Base-by-base conservation (phyloP, 2,113 vertebrate genomes). In the Gadus macrocephalus region DNA sequence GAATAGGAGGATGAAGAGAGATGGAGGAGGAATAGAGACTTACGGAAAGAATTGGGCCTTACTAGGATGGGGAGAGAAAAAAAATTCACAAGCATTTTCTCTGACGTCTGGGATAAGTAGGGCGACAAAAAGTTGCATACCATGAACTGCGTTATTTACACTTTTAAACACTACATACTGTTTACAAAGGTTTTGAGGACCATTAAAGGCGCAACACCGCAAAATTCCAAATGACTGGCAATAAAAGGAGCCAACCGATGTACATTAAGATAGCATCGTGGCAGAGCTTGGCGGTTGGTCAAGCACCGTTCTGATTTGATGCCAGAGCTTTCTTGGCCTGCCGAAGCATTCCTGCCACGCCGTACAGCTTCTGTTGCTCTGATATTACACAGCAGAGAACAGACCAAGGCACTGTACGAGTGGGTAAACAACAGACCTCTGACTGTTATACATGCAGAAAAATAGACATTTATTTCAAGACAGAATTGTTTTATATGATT, bases 401-500 rank as follows among this genome's bases (percentile, higher is more conserved):
- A 82, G 53, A 49, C 67, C 66, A 58, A 65, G 64, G 69, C 67
- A 74, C 72, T 85, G 75, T 84, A 56, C 27, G 1, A 63, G 38
- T 14, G 42, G 16, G 70, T 17, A 83, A 85, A 78, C 73, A 85
- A 78, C 73, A 74, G 75, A 88, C 64, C 74, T 72, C 19, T 74
- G 74, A 65, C 71, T 70, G 25, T 63, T 67, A 68, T 67, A 67
- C 19, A 27, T 67, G 17, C 59, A 68, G 63, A 49, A 49, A 49
- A 49, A 49, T 14, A 49, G 2, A 49, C 9, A 49, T 42, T 42
- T 42, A 6, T 42, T 42, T 42, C 11, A 11, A 42, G 2, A 42
- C 7, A 49, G 42, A 49, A 11, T 49, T 49, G 42, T 49, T 9
- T 12, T 11, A 49, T 49, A 49, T 49, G 11, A 49, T 12, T 49